A percentile compares a stretch with the other conserved stretches of the same genome.
phyloP scores from a whole-genome alignment of 1,140 invertebrate genomes.

The Aphis craccivora region DNA sequence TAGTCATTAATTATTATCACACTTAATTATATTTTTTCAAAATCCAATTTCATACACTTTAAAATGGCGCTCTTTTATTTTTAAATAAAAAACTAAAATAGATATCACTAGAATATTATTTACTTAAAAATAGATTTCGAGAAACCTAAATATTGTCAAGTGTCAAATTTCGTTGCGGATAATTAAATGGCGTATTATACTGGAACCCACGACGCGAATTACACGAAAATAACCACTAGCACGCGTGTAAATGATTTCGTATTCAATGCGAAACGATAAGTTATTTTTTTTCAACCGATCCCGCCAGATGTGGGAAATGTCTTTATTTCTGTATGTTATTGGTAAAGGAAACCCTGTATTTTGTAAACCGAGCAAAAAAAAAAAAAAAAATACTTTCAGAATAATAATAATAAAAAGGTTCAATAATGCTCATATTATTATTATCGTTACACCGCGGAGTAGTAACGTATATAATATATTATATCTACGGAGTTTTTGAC shows the following conservation, averaged over 20 bases:
- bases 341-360: neutral
- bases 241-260: conserved; percentile 1
- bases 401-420: neutral
- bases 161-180: neutral
- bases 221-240: neutral
- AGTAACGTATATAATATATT: neutral
- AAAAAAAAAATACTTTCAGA: neutral
- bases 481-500: neutral
- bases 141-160: neutral
- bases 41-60: neutral
- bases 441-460: neutral
- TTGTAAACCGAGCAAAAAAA: neutral
- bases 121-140: no score
- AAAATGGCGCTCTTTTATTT: neutral
- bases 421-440: neutral
- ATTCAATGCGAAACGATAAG: neutral
- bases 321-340: conserved; percentile 15
- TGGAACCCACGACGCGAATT: neutral
- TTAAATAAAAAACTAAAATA: neutral
- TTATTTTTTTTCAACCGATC: neutral
- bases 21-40: neutral
- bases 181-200: neutral
- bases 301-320: conserved; percentile 11
- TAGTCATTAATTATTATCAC: no score
- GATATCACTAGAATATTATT: no score